phyloP scores from a whole-genome alignment of 2,113 vertebrate species.

The Spea multiplicata region DNA sequence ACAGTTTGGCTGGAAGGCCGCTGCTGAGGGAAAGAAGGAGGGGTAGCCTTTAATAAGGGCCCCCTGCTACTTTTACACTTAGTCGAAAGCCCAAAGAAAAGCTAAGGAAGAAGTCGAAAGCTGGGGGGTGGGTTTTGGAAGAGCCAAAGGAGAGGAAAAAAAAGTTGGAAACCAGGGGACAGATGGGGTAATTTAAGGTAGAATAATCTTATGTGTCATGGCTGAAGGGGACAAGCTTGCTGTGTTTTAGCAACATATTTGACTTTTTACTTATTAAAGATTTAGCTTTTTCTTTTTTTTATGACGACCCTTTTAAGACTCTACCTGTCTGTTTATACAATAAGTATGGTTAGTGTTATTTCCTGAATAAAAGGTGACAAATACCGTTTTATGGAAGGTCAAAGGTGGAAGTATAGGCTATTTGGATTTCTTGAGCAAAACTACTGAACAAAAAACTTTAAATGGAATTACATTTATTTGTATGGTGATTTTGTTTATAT shows the following conservation, averaged over 20 bases:
- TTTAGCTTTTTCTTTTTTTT: background rate
- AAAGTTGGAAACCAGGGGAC: constrained; percentile 75
- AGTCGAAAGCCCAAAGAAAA: constrained; percentile 69
- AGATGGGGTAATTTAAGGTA: constrained; percentile 88
- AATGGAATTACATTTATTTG: too few relatives aligned
- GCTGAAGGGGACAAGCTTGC: constrained; percentile 61
- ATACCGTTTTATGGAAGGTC: constrained; percentile 7
- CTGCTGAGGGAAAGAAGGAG: constrained; percentile 66
- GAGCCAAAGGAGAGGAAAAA: constrained; percentile 55
- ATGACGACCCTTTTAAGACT: background rate
- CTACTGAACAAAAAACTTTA: background rate
- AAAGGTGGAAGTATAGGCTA: constrained; percentile 9
- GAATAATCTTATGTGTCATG: constrained; percentile 84
- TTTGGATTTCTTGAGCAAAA: background rate
- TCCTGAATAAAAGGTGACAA: background rate
- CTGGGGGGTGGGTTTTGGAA: constrained; percentile 54
- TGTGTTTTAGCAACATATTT: constrained; percentile 65
- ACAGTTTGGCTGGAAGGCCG: constrained; percentile 89
- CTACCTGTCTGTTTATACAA: constrained; percentile 14
- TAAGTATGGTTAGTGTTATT: constrained; percentile 1
- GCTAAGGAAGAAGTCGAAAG: constrained; percentile 62
- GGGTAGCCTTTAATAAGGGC: constrained; percentile 80
- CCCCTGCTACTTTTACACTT: constrained; percentile 84
- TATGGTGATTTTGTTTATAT: too few relatives aligned
- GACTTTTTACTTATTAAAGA: too few relatives aligned